A percentile compares a stretch with the other conserved stretches of the same genome.
phyloP scores from a whole-genome alignment of 2,113 vertebrate genomes.

The Lycaon pictus region DNA sequence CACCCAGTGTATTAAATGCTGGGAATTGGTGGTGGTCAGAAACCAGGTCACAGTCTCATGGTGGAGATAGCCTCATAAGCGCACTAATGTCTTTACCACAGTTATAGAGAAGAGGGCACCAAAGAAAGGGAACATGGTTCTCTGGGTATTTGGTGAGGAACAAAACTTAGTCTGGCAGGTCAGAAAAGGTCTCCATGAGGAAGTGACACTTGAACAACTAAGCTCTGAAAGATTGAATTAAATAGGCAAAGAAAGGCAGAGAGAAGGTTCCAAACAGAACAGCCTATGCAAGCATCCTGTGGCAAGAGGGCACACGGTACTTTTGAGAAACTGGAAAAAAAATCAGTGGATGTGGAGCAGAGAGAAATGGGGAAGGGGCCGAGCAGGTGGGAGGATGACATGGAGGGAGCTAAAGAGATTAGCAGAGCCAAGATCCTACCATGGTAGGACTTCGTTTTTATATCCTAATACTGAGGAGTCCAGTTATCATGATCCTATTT shows the following conservation, averaged over 20 bases:
- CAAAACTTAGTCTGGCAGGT: background rate
- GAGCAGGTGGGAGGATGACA: background rate
- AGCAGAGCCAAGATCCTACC: background rate
- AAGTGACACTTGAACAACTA: background rate
- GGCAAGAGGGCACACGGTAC: background rate
- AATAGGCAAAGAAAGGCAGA: background rate
- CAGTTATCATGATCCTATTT: background rate
- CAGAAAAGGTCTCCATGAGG: background rate
- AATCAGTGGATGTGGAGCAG: background rate
- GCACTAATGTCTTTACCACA: background rate
- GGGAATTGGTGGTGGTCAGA: background rate
- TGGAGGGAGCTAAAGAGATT: background rate
- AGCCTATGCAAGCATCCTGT: background rate
- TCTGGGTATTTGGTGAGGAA: background rate
- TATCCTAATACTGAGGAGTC: background rate
- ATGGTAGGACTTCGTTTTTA: background rate
- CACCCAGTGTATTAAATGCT: background rate
- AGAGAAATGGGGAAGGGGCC: background rate
- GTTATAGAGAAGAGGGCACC: background rate
- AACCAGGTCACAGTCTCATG: background rate
- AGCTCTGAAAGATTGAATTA: background rate
- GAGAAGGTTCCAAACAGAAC: background rate
- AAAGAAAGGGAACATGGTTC: background rate
- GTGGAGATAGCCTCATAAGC: background rate
- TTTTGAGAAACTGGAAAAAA: background rate